Conservation (phyloP, 2,113 vertebrate genomes). For the Atherinomorus stipes region DNA sequence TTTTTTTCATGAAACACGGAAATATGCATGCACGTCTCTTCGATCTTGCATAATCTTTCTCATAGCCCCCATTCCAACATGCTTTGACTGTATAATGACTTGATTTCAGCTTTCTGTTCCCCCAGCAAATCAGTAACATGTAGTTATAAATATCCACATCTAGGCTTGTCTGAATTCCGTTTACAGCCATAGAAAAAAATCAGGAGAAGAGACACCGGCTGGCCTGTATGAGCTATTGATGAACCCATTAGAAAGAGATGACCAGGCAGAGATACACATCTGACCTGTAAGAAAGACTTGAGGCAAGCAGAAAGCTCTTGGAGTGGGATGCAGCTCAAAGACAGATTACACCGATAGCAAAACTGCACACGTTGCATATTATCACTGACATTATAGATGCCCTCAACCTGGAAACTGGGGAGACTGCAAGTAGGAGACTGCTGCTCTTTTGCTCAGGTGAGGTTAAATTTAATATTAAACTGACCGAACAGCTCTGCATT, state of each 20-base stretch:
- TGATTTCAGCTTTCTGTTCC: conserved; percentile 4
- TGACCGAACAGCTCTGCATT: background rate
- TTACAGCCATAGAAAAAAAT: conserved; percentile 4
- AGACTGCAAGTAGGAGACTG: background rate
- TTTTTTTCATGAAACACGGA: background rate
- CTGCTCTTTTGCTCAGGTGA: conserved; percentile 20
- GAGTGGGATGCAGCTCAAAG: conserved; percentile 40
- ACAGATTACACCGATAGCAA: conserved; percentile 40
- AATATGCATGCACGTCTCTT: background rate
- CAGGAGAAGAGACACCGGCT: conserved; percentile 11
- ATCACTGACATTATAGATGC: conserved; percentile 7
- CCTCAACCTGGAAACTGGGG: conserved; percentile 8
- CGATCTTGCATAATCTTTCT: background rate
- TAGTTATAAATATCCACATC: conserved; percentile 50
- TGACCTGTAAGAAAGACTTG: conserved; percentile 45
- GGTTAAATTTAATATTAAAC: conserved; percentile 16
- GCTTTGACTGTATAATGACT: background rate
- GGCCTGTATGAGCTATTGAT: conserved; percentile 41
- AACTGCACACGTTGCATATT: conserved; percentile 45
- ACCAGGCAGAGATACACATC: conserved; percentile 40
- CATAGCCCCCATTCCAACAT: background rate
- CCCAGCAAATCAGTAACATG: conserved; percentile 31
- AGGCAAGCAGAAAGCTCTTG: conserved; percentile 64
- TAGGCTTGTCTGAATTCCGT: conserved; percentile 20
- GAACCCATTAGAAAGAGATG: conserved; percentile 42